phyloP scores from a whole-genome alignment of 2,113 vertebrate species.

The Leucopsar rothschildi region DNA sequence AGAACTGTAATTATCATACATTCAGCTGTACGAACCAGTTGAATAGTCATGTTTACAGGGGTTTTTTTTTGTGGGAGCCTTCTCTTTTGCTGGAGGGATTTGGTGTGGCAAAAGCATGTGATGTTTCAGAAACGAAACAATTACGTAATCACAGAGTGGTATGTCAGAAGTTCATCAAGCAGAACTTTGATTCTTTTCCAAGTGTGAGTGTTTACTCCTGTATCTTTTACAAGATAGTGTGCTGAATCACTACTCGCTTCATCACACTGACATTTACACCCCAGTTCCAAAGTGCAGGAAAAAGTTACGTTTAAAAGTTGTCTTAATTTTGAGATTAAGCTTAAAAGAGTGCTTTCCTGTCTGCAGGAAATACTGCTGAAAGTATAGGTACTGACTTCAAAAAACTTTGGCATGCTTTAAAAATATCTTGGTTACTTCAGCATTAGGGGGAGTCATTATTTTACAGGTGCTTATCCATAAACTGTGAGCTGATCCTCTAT shows the following conservation, averaged over 20 bases:
- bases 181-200: slow-evolving; percentile 33
- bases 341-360: not conserved
- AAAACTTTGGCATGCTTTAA: not conserved
- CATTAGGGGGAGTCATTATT: not conserved
- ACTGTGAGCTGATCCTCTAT: not conserved
- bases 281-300: not conserved
- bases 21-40: not conserved
- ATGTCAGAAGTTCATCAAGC: slow-evolving; percentile 16
- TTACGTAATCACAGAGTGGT: slow-evolving; percentile 10
- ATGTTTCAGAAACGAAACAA: slow-evolving; percentile 39
- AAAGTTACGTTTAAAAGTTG: not conserved
- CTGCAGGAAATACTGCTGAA: not conserved
- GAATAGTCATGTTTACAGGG: not conserved
- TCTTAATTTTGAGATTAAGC: not conserved
- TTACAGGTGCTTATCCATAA: not conserved
- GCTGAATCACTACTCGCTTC: not conserved
- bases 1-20: not conserved
- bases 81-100: slow-evolving; percentile 9
- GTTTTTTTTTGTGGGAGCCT: not conserved
- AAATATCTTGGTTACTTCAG: not conserved
- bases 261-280: not conserved
- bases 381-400: not conserved
- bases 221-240: not conserved
- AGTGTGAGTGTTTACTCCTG: not conserved
- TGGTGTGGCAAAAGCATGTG: slow-evolving; percentile 36